Percentiles rank a stretch among this genome's conserved stretches.
Evolutionary conservation across 2,797 vertebrate genomes (phyloP).

Genomic region (Poliocrania exsul): DNA sequence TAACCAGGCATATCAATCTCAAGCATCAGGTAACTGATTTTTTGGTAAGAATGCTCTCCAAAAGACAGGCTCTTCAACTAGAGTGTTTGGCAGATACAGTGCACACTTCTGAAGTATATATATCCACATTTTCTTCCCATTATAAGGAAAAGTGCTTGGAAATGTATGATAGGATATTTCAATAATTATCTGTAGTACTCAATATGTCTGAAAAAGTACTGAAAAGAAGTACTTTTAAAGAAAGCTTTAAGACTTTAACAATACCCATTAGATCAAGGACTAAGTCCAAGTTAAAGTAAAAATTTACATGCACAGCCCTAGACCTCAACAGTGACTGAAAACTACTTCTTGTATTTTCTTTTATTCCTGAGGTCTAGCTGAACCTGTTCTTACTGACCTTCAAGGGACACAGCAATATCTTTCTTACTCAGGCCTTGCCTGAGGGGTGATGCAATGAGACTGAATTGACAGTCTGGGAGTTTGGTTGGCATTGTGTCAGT

Average conservation of each 20-base stretch:
- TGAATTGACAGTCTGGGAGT: conserved; percentile 21
- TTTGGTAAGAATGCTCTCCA: not conserved
- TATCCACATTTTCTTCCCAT: not conserved
- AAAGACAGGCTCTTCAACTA: not conserved
- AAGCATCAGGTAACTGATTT: not conserved
- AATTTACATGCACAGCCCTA: not conserved
- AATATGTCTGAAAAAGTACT: not conserved
- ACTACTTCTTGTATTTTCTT: not conserved
- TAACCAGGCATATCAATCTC: not conserved
- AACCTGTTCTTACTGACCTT: conserved; percentile 20
- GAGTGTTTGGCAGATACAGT: not conserved
- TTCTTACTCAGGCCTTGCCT: not conserved
- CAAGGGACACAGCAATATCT: not conserved
- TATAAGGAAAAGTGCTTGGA: not conserved
- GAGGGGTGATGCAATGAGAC: not conserved
- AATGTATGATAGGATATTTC: not conserved
- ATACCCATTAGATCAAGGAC: not conserved
- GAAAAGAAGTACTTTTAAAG: not conserved
- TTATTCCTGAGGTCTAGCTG: not conserved
- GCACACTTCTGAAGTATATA: not conserved
- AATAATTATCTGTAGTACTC: not conserved
- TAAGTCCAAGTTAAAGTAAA: not conserved
- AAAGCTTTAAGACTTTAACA: not conserved
- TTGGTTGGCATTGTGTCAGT: conserved; percentile 31
- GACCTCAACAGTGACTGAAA: not conserved